Conservation (phyloP, 2,113 vertebrate species). For the Sorex fumeus region DNA sequence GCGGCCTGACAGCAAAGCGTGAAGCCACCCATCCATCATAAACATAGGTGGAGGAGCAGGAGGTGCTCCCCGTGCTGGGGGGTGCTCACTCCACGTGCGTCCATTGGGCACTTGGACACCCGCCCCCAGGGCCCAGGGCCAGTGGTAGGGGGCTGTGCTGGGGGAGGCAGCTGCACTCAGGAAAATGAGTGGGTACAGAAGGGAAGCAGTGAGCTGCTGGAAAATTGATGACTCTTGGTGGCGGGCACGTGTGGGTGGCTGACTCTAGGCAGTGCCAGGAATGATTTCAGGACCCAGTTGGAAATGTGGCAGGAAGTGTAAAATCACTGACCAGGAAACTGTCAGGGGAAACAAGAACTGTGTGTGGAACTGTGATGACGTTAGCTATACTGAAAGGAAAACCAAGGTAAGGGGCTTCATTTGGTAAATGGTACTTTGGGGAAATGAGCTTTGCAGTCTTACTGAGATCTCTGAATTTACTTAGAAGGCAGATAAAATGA, state of each 20-base stretch:
- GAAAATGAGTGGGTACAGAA: background rate
- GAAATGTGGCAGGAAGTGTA: background rate
- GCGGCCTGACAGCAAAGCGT: conserved; percentile 86
- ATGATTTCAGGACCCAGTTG: background rate
- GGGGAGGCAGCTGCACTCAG: accelerated
- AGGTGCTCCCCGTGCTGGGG: background rate
- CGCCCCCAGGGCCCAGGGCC: background rate
- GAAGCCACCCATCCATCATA: conserved; percentile 89
- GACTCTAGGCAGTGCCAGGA: background rate
- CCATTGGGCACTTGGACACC: background rate
- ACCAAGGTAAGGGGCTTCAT: too few relatives aligned
- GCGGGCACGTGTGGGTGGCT: background rate
- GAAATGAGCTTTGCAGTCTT: background rate
- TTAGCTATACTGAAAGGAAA: background rate
- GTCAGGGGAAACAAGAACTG: background rate
- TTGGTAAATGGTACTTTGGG: too few relatives aligned
- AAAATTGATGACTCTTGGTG: background rate
- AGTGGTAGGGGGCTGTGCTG: accelerated
- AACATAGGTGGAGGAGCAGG: conserved; percentile 63
- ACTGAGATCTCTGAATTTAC: background rate
- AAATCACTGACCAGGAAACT: background rate
- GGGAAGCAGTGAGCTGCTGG: background rate
- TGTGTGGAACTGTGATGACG: background rate
- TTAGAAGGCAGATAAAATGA: conserved; percentile 11
- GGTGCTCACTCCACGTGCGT: background rate